These are phyloP conservation scores for Melanerpes formicivorus DNA, from an alignment of 2,113 vertebrate species.

Conservation along the genomic window DNA sequence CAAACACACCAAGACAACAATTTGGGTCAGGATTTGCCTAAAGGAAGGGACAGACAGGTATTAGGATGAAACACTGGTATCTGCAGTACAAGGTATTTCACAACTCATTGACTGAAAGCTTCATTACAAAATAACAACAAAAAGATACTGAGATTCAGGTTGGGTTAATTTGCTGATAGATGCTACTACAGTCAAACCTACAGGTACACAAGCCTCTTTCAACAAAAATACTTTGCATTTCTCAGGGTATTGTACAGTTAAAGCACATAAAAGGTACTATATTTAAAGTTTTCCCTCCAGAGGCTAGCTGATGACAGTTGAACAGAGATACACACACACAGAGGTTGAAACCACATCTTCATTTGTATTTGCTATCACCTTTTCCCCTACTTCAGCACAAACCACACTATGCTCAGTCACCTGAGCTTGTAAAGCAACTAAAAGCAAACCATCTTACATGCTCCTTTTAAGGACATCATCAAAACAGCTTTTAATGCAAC, in stretches of 20 bases:
- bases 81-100: background rate
- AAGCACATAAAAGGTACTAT: background rate
- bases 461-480: background rate
- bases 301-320: background rate
- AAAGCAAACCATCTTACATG: background rate
- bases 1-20: conserved; percentile 94
- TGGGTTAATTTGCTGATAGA: background rate
- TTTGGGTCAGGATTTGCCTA: conserved; percentile 96
- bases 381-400: background rate
- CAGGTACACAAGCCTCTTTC: background rate
- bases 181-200: background rate
- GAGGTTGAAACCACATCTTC: background rate
- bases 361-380: background rate
- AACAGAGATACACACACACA: accelerated
- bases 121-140: background rate
- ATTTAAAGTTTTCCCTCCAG: background rate
- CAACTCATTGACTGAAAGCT: background rate
- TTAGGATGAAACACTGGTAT: background rate
- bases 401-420: background rate
- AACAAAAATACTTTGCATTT: background rate
- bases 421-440: background rate
- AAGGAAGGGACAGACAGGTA: background rate
- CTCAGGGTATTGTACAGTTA: background rate
- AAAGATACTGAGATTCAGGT: background rate
- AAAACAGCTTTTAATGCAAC: background rate